A percentile compares a stretch with the other conserved stretches of the same genome.
phyloP scores from a whole-genome alignment of 2,888 invertebrate genomes.

The Platycnemis pennipes region DNA sequence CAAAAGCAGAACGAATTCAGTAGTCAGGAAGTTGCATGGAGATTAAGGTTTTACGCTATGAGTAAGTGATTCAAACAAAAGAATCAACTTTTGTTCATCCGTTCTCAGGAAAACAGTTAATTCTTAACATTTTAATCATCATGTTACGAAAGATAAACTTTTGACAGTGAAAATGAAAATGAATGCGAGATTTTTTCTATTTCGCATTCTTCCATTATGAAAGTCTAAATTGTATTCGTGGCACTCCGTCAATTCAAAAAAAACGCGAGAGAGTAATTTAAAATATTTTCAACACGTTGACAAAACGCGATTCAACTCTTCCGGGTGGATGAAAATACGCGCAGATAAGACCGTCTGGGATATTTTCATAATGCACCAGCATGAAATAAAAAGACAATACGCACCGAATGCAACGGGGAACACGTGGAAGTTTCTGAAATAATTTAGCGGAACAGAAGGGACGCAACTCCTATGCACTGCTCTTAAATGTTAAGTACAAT shows the following conservation, averaged over 20 bases:
- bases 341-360: background rate
- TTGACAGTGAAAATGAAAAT: no score
- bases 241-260: background rate
- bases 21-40: no score
- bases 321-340: background rate
- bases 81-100: no score
- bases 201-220: background rate
- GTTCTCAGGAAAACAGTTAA: no score
- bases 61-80: no score
- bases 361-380: background rate
- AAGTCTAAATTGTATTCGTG: background rate
- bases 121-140: no score
- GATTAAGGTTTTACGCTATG: no score
- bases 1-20: no score
- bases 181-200: background rate
- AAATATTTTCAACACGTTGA: background rate
- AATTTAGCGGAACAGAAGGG: background rate
- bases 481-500: slow-evolving; percentile 8
- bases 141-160: no score
- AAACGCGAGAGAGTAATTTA: background rate
- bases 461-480: background rate
- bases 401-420: background rate
- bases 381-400: slow-evolving; percentile 16
- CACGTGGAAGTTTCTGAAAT: background rate
- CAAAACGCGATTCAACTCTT: background rate